Conservation (phyloP, 2,888 invertebrate species). For the Apamea sordens region DNA sequence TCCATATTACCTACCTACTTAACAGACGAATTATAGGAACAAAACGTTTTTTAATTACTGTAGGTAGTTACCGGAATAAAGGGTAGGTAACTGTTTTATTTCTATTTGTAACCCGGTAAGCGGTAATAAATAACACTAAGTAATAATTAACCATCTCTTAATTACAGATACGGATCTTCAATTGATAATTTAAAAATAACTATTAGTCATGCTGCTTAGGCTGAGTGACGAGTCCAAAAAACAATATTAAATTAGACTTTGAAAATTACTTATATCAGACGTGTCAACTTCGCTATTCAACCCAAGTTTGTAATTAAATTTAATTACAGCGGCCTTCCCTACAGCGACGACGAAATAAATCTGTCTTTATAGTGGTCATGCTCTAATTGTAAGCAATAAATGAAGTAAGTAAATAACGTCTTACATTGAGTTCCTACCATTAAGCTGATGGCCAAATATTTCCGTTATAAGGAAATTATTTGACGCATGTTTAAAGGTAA, state of each 20-base stretch:
- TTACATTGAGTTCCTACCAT: constrained; percentile 32
- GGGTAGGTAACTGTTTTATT: constrained; percentile 29
- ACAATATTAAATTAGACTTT: not conserved
- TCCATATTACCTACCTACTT: not conserved
- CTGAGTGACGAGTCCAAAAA: not conserved
- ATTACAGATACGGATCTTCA: constrained; percentile 33
- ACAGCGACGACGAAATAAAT: constrained; percentile 50
- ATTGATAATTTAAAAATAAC: constrained; percentile 21
- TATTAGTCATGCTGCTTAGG: not conserved
- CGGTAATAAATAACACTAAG: constrained; percentile 41
- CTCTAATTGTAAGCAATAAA: constrained; percentile 58
- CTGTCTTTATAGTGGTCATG: constrained; percentile 25
- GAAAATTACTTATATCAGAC: not conserved
- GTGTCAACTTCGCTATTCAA: constrained; percentile 8
- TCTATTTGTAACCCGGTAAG: constrained; percentile 5
- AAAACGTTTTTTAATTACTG: constrained; percentile 16
- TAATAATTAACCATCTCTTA: constrained; percentile 42
- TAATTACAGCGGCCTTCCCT: constrained; percentile 47
- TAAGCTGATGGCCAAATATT: constrained; percentile 57
- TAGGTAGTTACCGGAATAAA: not conserved
- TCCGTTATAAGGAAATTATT: constrained; percentile 57
- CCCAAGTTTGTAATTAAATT: constrained; percentile 33
- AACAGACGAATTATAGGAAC: not conserved
- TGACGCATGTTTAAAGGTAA: constrained; percentile 65
- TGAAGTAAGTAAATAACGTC: constrained; percentile 44